Percentiles rank a stretch among this genome's conserved stretches.
Evolutionary conservation across 2,888 invertebrate genomes (phyloP).

Genomic region (Sminthurinus aureus): DNA sequence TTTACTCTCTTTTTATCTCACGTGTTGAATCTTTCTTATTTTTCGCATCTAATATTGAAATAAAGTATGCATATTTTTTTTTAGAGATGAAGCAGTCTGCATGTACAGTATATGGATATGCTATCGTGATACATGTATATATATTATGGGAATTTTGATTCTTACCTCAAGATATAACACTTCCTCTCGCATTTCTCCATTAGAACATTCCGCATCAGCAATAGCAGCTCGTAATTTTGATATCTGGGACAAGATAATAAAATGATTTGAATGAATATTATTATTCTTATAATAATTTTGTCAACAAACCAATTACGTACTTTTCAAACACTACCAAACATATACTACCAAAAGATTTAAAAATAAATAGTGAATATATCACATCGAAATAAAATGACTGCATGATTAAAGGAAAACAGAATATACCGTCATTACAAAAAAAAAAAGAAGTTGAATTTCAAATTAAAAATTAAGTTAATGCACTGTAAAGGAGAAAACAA

Average conservation of each 20-base stretch:
- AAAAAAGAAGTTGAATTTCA: too few species aligned
- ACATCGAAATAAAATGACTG: too few species aligned
- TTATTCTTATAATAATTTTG: too few species aligned
- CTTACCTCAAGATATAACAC: slow-evolving; percentile 65
- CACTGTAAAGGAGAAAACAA: neutral
- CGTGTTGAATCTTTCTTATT: too few species aligned
- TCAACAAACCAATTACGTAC: too few species aligned
- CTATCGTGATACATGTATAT: neutral
- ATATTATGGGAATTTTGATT: neutral
- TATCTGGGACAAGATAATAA: slow-evolving; percentile 46
- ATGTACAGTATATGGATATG: neutral
- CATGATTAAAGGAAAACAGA: too few species aligned
- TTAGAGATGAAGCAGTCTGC: neutral
- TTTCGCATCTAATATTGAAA: neutral
- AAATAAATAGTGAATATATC: too few species aligned
- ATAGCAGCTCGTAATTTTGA: slow-evolving; percentile 61
- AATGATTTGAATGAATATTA: slow-evolving; percentile 15
- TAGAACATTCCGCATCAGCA: slow-evolving; percentile 73
- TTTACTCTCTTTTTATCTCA: too few species aligned
- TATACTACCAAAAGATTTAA: too few species aligned
- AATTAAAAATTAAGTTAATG: too few species aligned
- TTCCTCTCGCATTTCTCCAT: slow-evolving; percentile 74
- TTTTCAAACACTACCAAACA: too few species aligned
- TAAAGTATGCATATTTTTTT: neutral
- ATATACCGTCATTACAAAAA: too few species aligned